phyloP scores from a whole-genome alignment of 2,113 vertebrate genomes.

The Lepisosteus osseus region DNA sequence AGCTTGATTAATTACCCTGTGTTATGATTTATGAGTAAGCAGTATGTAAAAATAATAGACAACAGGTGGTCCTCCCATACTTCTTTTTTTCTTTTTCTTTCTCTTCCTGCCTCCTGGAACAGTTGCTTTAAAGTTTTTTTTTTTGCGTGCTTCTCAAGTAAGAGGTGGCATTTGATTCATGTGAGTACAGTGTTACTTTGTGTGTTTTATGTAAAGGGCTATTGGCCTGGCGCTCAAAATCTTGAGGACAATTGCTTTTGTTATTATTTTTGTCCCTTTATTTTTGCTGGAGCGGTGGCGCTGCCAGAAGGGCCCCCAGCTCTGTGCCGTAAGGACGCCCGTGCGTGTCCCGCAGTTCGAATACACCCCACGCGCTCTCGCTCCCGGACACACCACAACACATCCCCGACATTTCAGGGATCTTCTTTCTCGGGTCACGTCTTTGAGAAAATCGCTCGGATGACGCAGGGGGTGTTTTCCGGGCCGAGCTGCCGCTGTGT shows the following conservation, averaged over 20 bases:
- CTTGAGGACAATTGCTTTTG: no score
- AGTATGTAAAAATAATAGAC: constrained; percentile 99
- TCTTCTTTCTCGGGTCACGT: constrained; percentile 74
- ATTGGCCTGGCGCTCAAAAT: no score
- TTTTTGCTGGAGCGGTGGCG: no score
- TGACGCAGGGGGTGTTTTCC: constrained; percentile 73
- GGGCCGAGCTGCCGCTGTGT: constrained; percentile 71
- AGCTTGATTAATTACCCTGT: constrained; percentile 99
- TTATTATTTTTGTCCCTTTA: no score
- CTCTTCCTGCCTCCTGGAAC: constrained; percentile 77
- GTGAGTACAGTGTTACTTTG: no score
- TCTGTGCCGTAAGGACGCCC: constrained; percentile 52
- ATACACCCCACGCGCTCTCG: not conserved
- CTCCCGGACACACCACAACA: constrained; percentile 42
- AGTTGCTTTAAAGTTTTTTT: constrained; percentile 58
- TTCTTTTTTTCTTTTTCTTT: constrained; percentile 81
- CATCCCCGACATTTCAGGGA: constrained; percentile 61
- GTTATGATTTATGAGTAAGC: constrained; percentile 99
- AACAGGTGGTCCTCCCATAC: constrained; percentile 96
- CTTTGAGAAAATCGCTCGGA: constrained; percentile 77
- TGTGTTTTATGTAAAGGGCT: no score
- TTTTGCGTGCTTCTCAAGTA: constrained; percentile 52
- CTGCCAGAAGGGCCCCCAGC: no score
- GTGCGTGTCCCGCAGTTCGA: constrained; percentile 52
- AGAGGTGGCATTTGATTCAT: not conserved